Conservation (phyloP, 53 echinoderm and acorn worm genomes). For the Antedon mediterranea region DNA sequence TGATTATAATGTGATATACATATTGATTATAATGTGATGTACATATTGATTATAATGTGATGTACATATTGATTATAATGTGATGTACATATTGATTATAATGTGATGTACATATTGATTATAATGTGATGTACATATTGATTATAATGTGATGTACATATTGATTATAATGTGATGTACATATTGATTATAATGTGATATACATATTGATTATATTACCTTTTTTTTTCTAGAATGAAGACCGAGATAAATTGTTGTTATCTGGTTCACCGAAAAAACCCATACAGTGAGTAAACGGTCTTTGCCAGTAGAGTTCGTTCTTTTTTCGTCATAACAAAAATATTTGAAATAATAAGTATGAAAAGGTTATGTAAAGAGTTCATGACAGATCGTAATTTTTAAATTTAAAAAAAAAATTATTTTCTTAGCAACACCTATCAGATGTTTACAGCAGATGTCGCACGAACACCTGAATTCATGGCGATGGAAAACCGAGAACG, state of each 20-base stretch:
- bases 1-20: background rate
- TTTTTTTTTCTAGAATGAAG: slow-evolving; percentile 36
- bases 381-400: too few relatives aligned
- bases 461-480: slow-evolving; percentile 44
- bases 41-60: background rate
- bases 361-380: too few relatives aligned
- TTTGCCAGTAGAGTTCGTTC: too few relatives aligned
- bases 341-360: too few relatives aligned
- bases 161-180: background rate
- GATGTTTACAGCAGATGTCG: slow-evolving; percentile 65
- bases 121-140: background rate
- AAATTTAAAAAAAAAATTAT: too few relatives aligned
- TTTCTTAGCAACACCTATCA: slow-evolving; percentile 55
- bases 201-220: background rate
- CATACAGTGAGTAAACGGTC: slow-evolving; percentile 55
- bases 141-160: background rate
- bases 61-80: background rate
- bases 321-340: too few relatives aligned
- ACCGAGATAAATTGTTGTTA: slow-evolving; percentile 38
- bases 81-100: background rate
- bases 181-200: background rate
- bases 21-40: background rate
- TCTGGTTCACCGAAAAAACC: slow-evolving; percentile 53
- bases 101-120: background rate
- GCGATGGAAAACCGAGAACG: slow-evolving; percentile 48